Base-by-base conservation (phyloP, 2,888 invertebrate species). In the Eremobia ochroleuca region DNA sequence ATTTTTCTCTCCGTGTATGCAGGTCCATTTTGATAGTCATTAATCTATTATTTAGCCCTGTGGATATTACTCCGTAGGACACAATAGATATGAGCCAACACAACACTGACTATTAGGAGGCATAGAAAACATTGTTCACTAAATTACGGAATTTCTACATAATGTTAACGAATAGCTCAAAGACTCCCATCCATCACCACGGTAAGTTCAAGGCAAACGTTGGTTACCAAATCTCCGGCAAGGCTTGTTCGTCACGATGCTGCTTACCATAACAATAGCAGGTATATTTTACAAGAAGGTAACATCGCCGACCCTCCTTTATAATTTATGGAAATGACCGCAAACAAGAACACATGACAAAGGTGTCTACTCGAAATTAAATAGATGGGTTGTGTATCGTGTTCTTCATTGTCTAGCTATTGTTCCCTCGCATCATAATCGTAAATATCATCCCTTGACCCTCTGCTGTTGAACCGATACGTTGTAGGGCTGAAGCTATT, bases 351-450 rank as follows among this genome's bases (percentile, higher is more conserved):
- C 95, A 92, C 92, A 92, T 92, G 94, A 96, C 96, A 96, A 96
- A 95, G 96, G 96, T 97, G 96, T 96, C 95, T 96, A 96, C 95
- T 94, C 94, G 92, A 96, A 95, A 96, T 96, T 96, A 95, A 96
- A 94, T 95, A 94, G 95, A 96, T 95, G 95, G 96, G 96, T 93
- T 93, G 95, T 90, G 90, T 93, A 91, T 92, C 92, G 91, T 93
- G 94, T 95, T 92, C 91, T 89, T 93, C 86, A 94, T 96, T 96
- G 96, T 96, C 91, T 93, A 92, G 90, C 93, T 86, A 93, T 95
- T 94, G 95, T 95, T 92, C 90, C 88, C 82, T 79, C 85, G 88
- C 86, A 89, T 90, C 85, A 91, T 93, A 90, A 93, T 95, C 96
- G 93, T 96, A 96, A 96, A 96, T 95, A 94, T 93, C 93, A 93